Evolutionary conservation across 2,888 invertebrate genomes (phyloP).

Genomic region (Sinodicranocentrus sp.): DNA sequence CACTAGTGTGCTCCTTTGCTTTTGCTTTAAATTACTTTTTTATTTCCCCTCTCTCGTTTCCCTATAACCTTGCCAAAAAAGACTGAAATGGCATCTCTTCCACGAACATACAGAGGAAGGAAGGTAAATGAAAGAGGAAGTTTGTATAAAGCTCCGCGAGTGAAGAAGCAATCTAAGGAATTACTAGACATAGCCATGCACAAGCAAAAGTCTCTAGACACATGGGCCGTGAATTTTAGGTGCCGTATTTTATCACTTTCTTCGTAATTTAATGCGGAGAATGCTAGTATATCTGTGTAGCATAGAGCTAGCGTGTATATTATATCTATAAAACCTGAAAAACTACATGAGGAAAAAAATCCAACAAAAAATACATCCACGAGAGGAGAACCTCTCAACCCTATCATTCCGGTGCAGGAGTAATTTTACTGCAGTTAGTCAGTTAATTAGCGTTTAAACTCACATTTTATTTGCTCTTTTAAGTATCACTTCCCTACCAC

Average conservation of each 20-base stretch:
- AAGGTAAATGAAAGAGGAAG: slow-evolving; percentile 41
- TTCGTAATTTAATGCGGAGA: slow-evolving; percentile 60
- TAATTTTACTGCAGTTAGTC: slow-evolving; percentile 51
- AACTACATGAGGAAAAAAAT: not conserved
- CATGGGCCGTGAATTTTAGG: slow-evolving; percentile 64
- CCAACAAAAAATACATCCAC: not conserved
- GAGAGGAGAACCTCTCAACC: slow-evolving; percentile 16
- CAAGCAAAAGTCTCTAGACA: slow-evolving; percentile 36
- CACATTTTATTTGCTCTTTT: slow-evolving; percentile 44
- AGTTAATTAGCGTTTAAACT: slow-evolving; percentile 63
- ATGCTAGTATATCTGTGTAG: slow-evolving; percentile 6
- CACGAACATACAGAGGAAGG: slow-evolving; percentile 4
- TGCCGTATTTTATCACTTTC: slow-evolving; percentile 66
- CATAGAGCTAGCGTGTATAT: no score
- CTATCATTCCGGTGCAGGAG: slow-evolving; percentile 50
- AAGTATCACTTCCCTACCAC: slow-evolving; percentile 20
- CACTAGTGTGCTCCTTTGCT: not conserved
- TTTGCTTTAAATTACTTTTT: slow-evolving; percentile 58
- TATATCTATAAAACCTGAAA: not conserved
- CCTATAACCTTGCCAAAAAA: slow-evolving; percentile 55
- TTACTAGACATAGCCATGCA: not conserved
- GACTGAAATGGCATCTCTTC: slow-evolving; percentile 11
- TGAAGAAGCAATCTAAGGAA: slow-evolving; percentile 20
- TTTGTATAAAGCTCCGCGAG: not conserved
- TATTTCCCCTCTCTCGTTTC: slow-evolving; percentile 42